Conservation (phyloP, 2,888 invertebrate genomes). For the Subacronicta megacephala region DNA sequence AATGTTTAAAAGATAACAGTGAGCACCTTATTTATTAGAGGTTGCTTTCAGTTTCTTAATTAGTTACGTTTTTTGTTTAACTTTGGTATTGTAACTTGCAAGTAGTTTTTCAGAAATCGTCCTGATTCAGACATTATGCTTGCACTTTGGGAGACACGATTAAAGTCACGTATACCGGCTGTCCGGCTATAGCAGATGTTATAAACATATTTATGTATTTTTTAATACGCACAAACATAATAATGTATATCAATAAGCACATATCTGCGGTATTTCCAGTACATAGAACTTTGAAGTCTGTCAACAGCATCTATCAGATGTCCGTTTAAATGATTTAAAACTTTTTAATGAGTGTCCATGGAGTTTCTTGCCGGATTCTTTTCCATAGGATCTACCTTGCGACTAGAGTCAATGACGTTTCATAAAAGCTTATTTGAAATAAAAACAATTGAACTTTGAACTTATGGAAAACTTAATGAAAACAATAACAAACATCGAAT, state of each 20-base stretch:
- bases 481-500: too few species aligned
- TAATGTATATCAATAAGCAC: constrained; percentile 10
- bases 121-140: neutral
- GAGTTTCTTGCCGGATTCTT: too few species aligned
- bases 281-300: neutral
- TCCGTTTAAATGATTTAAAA: too few species aligned
- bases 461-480: too few species aligned
- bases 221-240: too few species aligned
- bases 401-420: too few species aligned
- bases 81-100: neutral
- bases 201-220: neutral
- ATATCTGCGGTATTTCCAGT: constrained; percentile 4
- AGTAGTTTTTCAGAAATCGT: neutral
- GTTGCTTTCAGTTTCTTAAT: neutral
- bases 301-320: too few species aligned
- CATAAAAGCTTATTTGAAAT: too few species aligned
- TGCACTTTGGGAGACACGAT: constrained; percentile 17
- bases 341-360: too few species aligned
- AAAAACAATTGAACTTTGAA: too few species aligned
- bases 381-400: too few species aligned
- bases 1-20: neutral
- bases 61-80: neutral
- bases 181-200: neutral
- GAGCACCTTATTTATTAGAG: neutral
- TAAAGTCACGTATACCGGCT: constrained; percentile 29